Base-by-base conservation (phyloP, 64 coral and sea anemone genomes). In the Stichodactyla mertensii region DNA sequence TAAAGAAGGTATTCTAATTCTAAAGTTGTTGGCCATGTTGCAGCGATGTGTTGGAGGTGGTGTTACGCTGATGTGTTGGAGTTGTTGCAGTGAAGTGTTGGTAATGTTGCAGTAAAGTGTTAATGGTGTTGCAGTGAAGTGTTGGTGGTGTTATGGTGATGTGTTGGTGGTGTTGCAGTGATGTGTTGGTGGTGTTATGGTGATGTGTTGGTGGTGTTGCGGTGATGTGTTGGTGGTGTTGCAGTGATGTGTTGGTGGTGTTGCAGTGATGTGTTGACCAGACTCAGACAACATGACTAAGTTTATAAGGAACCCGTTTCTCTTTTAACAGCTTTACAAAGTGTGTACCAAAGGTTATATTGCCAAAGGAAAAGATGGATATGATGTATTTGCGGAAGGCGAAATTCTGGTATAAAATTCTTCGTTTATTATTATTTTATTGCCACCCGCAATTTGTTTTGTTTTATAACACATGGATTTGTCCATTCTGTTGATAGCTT, bases 331-430 rank as follows among this genome's bases (percentile, higher is more conserved):
- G 83, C 83, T 85, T 60, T 85, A 85, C 60, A 99, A 87, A 77
- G 55, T 99, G 51, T 99, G 90, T 84, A 99, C 97, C 0, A 95
- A 95, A 85, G 91, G 87, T 16, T 99, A 99, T 45, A 92, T 99
- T 60, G 90, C 85, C 13, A 92, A 86, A 64, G 97, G 97, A 14
- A 99, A 99, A 77, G 97, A 99, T 80, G 97, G 97, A 36, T 99
- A 99, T 77, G 90, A 92, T 57, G 97, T 99, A 8, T 95, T 99
- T 57, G 57, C 82, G 51, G 92, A 99, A 81, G 90, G 80, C n/a
- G 79, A 86, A 79, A 82, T 99, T 77, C 61, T 99, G 77, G 93
- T 99, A 78, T 91, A 87, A 81, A 58, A 13, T 24, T 61, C 13
- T 12, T 28, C 24, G 3, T 31, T 74, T 22, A 31, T 10, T 5